Evolutionary conservation across 2,888 invertebrate species (phyloP), one percentile per base, ranked within the genome.

Genomic region (Copidosoma aretas): DNA sequence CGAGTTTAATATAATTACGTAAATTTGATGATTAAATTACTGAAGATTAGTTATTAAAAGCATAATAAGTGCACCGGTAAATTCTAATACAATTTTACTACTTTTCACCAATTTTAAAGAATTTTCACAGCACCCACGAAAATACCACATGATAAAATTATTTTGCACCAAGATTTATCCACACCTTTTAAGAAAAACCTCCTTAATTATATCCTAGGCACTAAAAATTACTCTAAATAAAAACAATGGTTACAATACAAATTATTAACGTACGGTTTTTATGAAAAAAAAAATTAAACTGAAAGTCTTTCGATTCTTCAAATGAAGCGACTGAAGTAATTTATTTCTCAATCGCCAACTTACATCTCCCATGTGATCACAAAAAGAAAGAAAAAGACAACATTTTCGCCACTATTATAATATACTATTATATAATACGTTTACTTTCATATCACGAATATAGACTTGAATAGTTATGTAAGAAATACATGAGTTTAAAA

Each of bases 141-240:
- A 64, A 19, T 52, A 53, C 52, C 56, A 54, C 8, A 51, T 56
- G 53, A 63, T 10, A 24, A 57, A 49, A 46, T 64, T 67, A 39
- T 39, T 67, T 64, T 58, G 62, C 64, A 70, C 52, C 19, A 56
- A 15, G 56, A 51, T 70, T 63, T 57, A 57, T 3, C 21, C 32
- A 57, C 57, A 64, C 49, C 14, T 69, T 67, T 70, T 17, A 64
- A 57, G 60, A 63, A 51, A 56, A 41, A 15, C 19, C 21, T 49
- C n/a, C n/a, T 56, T 56, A 57, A n/a, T 25, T 41, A 41, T 39
- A 60, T 60, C 21, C 61, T 54, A 24, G 41, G 58, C 5, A 52
- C 52, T 52, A 54, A 57, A 39, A 41, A 60, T 54, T 25, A 19
- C 53, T 59, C 54, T 21, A 46, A 53, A 43, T 1, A 21, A n/a